Evolutionary conservation across 2,888 invertebrate species (phyloP), one percentile per base, ranked within the genome.

Genomic region (Altica lythri): DNA sequence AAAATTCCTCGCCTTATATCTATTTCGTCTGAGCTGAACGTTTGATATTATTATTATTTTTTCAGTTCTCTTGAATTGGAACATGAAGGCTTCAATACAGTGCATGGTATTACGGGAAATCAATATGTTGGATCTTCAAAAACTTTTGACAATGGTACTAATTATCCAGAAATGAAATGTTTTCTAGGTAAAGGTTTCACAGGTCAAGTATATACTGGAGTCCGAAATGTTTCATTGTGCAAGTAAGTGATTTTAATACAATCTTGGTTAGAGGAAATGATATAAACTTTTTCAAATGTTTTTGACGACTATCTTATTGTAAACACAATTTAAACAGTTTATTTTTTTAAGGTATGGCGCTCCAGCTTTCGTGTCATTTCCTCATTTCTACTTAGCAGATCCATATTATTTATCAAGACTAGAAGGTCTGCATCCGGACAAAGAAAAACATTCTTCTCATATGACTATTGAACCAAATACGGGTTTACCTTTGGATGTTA

Each of bases 321-420:
- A 22, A 6, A 6, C 6, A 30, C 30, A 9, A 14, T 35, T 35
- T 18, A 18, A 4, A 38, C 6, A n/a, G 10, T n/a, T n/a, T 35
- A 29, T 29, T 51, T 46, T 57, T 67, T 64, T 42, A 42, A 85
- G 88, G 57, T 86, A 80, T 74, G 88, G 87, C 44, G 90, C 92
- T n/a, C 93, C 94, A 0, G 89, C 88, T 9, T 89, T 87, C 74
- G 82, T 91, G 16, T 88, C 90, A 0, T 84, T 86, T 65, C 93
- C 94, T 0, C 92, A 94, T 73, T 92, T 92, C 77, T 84, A 87
- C 62, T 73, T 87, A 66, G 84, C 87, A 0, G 89, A 91, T 75
- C 79, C 82, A 0, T 77, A 77, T 59, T 92, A 90, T 67, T 69
- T 78, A 6, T 68, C 80, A 50, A 80, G 80, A 29, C 79, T 94